Percentiles rank a stretch among this genome's conserved stretches.
Evolutionary conservation across 2,888 invertebrate species (phyloP).

Genomic region (Drosophila merina): DNA sequence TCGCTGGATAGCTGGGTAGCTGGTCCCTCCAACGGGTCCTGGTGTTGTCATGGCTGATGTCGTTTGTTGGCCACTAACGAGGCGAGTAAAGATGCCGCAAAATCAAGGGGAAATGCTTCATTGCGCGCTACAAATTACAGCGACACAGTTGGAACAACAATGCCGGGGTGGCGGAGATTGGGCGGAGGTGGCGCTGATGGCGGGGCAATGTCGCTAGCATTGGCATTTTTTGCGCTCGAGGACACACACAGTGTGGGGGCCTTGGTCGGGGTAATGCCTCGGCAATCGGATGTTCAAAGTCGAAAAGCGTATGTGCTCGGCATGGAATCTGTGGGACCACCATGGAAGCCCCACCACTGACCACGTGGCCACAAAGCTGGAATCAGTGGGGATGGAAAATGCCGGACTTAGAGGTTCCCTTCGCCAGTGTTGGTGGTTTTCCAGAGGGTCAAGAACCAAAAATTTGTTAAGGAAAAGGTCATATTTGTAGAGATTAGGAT

Average conservation of each 20-base stretch:
- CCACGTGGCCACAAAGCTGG: constrained; percentile 19
- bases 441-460: background rate
- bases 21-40: constrained; percentile 38
- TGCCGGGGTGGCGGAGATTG: constrained; percentile 52
- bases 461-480: background rate
- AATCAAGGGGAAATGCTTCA: constrained; percentile 81
- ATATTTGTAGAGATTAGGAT: background rate
- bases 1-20: constrained; percentile 12
- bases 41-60: constrained; percentile 77
- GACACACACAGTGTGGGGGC: constrained; percentile 51
- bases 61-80: constrained; percentile 81
- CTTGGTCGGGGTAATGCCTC: constrained; percentile 55
- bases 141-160: constrained; percentile 79
- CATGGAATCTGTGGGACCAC: constrained; percentile 61
- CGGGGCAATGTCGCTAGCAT: constrained; percentile 50
- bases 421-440: constrained; percentile 1
- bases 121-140: constrained; percentile 80
- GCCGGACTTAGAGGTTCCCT: constrained; percentile 18
- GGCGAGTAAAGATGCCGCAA: constrained; percentile 81
- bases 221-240: constrained; percentile 77
- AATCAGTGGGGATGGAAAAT: background rate
- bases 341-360: constrained; percentile 31
- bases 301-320: constrained; percentile 76
- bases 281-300: constrained; percentile 79
- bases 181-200: constrained; percentile 27